phyloP scores from a whole-genome alignment of 2,888 invertebrate genomes.

The Tetheella fluctuosa region DNA sequence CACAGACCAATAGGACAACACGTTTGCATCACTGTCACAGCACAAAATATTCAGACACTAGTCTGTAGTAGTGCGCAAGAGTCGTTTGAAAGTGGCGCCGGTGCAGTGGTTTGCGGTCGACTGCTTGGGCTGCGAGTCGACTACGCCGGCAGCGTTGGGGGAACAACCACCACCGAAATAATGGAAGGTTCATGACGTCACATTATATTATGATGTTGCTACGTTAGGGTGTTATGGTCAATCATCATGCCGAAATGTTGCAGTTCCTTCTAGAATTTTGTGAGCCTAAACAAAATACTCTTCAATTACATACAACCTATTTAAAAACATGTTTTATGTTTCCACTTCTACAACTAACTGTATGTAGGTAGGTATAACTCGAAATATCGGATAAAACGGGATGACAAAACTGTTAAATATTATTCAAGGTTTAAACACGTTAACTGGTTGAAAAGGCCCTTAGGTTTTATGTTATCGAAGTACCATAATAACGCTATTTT shows the following conservation, averaged over 20 bases:
- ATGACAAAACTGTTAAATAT: neutral
- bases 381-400: neutral
- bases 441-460: neutral
- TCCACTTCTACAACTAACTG: too few relatives aligned
- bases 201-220: neutral
- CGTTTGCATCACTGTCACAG: conserved; percentile 75
- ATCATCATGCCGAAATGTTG: neutral
- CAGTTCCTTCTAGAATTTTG: neutral
- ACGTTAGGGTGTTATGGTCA: neutral
- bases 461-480: conserved; percentile 2
- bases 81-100: conserved; percentile 45
- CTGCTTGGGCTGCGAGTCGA: conserved; percentile 33
- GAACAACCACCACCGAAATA: conserved; percentile 23
- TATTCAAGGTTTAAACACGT: neutral
- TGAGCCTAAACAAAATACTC: too few relatives aligned
- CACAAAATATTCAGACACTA: conserved; percentile 43
- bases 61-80: conserved; percentile 36
- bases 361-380: too few relatives aligned
- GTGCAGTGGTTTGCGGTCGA: conserved; percentile 49
- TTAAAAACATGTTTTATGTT: too few relatives aligned
- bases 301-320: neutral
- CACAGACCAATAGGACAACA: conserved; percentile 56
- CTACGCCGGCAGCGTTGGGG: conserved; percentile 20
- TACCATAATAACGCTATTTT: conserved; percentile 1
- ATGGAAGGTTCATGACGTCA: conserved; percentile 35